Evolutionary conservation across 2,888 invertebrate species (phyloP), one percentile per base, ranked within the genome.

Genomic region (Drosophila lutescens): DNA sequence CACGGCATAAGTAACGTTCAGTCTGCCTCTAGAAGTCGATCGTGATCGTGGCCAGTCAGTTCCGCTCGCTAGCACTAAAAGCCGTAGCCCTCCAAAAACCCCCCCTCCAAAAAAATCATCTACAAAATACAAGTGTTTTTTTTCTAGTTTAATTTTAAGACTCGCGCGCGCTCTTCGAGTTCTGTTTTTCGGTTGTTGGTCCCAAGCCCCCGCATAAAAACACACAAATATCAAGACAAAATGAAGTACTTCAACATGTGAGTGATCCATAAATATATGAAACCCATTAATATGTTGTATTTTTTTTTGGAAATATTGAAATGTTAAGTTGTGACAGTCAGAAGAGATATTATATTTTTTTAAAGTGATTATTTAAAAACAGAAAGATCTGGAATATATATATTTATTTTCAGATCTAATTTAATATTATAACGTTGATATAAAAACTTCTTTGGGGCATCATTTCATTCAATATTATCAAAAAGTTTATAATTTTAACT

Each of bases 221-320:
- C 50, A 55, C 50, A 65, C 71, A 75, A 20, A 66, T 15, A 73
- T 36, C 74, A 40, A 74, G 56, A 77, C 76, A 87, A 83, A 85
- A 90, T 90, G 90, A 90, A 90, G 84, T 90, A 85, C 88, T 88
- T 88, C 68, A 89, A 90, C 83, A 90, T 90, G 90, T 90, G 90
- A 90, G 90, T 90, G 88, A 59, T 58, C 58, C 10, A n/a, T 17
- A 36, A 58, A 26, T 49, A 61, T 49, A 67, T 54, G 44, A 23
- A 59, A 26, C 38, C 43, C 17, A 26, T 36, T 46, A 50, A 44
- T 46, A 43, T 5, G 20, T 15, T 57, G 47, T 63, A 13, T 49
- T n/a, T 49, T 49, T 34, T 17, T 20, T 43, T 41, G 15, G 9
- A 17, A 49, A 49, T 34, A 13, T 7, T 34, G 9, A 17, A 49